These are phyloP conservation scores for Lucilia cuprina DNA, from an alignment of 1,140 invertebrate genomes.

Conservation along the genomic window DNA sequence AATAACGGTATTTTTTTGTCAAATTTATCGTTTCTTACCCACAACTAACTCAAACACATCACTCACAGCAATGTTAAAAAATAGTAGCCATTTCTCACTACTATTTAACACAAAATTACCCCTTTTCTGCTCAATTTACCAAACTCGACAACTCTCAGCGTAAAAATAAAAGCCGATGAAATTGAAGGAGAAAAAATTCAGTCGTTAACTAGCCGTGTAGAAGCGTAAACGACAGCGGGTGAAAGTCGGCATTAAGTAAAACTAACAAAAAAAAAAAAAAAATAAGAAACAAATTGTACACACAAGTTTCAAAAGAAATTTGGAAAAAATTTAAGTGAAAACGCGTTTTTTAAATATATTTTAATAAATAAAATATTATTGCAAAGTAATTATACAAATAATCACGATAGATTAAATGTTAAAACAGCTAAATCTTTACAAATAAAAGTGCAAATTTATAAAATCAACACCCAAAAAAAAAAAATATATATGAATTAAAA, in stretches of 20 bases:
- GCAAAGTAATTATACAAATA: not conserved
- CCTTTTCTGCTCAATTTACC: too few species aligned
- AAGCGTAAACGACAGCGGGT: not conserved
- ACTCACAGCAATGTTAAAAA: too few species aligned
- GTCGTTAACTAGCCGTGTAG: conserved; percentile 11
- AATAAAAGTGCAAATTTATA: not conserved
- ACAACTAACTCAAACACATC: too few species aligned
- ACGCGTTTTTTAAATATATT: not conserved
- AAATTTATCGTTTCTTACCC: too few species aligned
- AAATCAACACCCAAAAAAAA: not conserved
- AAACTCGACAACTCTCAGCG: not conserved
- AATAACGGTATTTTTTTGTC: too few species aligned
- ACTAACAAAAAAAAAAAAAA: not conserved
- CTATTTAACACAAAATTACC: too few species aligned
- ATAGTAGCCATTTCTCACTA: too few species aligned
- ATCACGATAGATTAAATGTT: not conserved
- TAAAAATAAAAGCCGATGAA: not conserved
- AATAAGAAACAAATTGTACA: not conserved
- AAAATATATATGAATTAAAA: not conserved
- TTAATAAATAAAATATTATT: not conserved
- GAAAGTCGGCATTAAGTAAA: not conserved
- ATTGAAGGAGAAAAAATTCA: not conserved
- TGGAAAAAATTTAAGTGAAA: conserved; percentile 5
- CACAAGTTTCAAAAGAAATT: not conserved
- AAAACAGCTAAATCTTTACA: not conserved